Evolutionary conservation across 1,140 invertebrate genomes (phyloP).

Genomic region (Polypedilum pembai): DNA sequence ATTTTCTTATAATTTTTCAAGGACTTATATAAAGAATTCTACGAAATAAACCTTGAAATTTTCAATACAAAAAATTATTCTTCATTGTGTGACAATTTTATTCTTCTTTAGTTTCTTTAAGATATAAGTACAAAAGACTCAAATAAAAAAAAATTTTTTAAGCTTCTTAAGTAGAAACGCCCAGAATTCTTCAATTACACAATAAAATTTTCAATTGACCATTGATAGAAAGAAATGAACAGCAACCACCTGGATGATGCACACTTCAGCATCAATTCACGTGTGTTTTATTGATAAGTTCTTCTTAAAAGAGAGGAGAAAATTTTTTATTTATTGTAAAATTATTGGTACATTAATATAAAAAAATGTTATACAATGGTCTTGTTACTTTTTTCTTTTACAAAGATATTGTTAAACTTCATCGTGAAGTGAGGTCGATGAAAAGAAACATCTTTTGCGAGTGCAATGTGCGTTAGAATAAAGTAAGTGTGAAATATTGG

Average conservation of each 20-base stretch:
- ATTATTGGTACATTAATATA: background rate
- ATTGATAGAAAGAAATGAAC: conserved; percentile 12
- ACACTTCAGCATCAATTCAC: background rate
- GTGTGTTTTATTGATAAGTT: background rate
- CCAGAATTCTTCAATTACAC: background rate
- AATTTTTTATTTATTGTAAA: background rate
- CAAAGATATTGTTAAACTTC: background rate
- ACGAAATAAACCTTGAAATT: too few relatives aligned
- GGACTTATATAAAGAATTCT: too few relatives aligned
- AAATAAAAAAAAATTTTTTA: background rate
- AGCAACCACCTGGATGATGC: conserved; percentile 25
- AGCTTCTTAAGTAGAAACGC: conserved; percentile 21
- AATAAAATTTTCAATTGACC: conserved; percentile 8
- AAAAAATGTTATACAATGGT: background rate
- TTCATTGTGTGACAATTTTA: background rate
- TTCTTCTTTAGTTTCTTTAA: background rate
- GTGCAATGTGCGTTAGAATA: background rate
- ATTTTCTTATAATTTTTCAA: too few relatives aligned
- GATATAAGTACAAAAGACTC: background rate
- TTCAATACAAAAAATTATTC: background rate
- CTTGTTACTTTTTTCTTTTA: background rate
- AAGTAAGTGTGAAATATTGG: conserved; percentile 22
- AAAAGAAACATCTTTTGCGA: background rate
- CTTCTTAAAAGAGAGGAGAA: background rate
- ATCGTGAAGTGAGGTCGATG: background rate